Evolutionary conservation across 35 echinoderm and acorn worm species (phyloP), one percentile per base, ranked within the genome.

Genomic region (Lytechinus pictus): DNA sequence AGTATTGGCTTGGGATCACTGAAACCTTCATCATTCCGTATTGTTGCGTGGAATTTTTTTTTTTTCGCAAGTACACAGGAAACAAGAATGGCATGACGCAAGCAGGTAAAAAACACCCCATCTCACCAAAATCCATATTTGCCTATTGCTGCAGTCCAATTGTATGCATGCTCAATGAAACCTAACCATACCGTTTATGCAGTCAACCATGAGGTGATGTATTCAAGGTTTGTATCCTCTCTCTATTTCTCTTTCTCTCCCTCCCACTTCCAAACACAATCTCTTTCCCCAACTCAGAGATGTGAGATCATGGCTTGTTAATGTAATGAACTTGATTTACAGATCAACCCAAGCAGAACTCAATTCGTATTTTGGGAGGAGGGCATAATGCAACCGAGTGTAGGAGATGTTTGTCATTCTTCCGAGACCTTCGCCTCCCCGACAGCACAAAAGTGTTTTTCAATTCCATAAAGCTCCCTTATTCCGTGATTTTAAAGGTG

Each of bases 51-150:
- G 66, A 16, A 24, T 5, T 79, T 79, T 79, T 24, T 79, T 21
- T 79, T 13, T 79, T 79, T 79, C 66, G n/a, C 66, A 79, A 79
- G 19, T 79, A 79, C 66, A 79, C 66, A 79, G 66, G 66, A 5
- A 79, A 2, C 66, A 79, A 79, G 66, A 79, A n/a, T 16, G 66
- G 19, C 66, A 79, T 79, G 66, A 79, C 66, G 66, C 66, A 79
- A 79, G 66, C 66, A 79, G 66, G 66, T 79, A 79, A 79, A 60
- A 79, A 79, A 79, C 66, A 79, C 66, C 66, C 66, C 66, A 79
- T 79, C 66, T 79, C 66, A 79, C 66, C 66, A 79, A 79, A 79
- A 79, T 79, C 66, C 66, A 79, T 79, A 79, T 79, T 79, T 79
- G 66, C 66, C 66, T 24, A 79, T 79, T 79, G 66, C 66, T 79